A percentile compares a stretch with the other conserved stretches of the same genome.
Conservation (phyloP, 2,113 vertebrate species). For the Gasterosteus aculeatus region DNA sequence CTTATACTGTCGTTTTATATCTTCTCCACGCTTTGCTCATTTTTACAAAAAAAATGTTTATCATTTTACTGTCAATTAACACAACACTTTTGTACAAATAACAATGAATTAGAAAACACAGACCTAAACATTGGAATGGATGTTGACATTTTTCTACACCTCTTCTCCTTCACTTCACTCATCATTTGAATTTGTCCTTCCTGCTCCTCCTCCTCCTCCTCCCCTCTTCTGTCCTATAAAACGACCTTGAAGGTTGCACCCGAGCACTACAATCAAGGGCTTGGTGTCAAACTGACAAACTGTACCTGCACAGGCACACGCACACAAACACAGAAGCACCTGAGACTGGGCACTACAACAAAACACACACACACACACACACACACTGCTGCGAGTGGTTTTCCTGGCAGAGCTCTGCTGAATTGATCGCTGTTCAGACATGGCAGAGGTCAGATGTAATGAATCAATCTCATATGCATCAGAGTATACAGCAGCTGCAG, state of each 20-base stretch:
- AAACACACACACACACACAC: constrained; percentile 13
- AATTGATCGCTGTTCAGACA: constrained; percentile 69
- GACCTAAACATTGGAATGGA: background rate
- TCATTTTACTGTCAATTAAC: background rate
- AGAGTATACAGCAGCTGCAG: constrained; percentile 47
- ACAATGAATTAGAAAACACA: background rate
- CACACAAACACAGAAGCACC: constrained; percentile 10
- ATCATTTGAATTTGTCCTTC: background rate
- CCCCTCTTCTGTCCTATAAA: constrained; percentile 58
- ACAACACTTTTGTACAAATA: background rate
- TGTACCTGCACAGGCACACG: constrained; percentile 53
- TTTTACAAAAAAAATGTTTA: background rate
- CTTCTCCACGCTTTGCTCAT: background rate
- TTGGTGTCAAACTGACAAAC: constrained; percentile 47
- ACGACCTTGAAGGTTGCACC: constrained; percentile 67
- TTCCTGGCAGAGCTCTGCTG: constrained; percentile 55
- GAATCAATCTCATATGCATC: constrained; percentile 71
- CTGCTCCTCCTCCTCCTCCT: constrained; percentile 6
- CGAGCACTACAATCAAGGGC: constrained; percentile 32
- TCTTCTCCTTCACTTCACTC: constrained; percentile 4
- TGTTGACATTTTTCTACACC: constrained; percentile 23
- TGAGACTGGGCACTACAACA: background rate
- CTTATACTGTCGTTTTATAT: background rate
- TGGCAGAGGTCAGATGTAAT: constrained; percentile 70
- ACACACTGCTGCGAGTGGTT: constrained; percentile 19